Conservation (phyloP, 2,113 vertebrate species). For the Peromyscus leucopus region DNA sequence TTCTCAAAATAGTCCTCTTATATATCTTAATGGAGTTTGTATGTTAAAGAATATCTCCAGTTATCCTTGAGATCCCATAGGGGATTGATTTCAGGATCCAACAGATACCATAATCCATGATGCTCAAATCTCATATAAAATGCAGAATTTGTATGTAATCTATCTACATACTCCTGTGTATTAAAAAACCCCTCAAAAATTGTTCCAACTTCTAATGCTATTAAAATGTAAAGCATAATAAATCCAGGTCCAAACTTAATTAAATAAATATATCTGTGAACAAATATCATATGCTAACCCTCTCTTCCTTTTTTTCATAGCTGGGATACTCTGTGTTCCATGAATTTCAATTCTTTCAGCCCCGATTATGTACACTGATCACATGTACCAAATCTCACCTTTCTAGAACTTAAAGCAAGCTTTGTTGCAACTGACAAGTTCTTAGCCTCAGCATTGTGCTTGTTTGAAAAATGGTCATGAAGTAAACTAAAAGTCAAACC, state of each 20-base stretch:
- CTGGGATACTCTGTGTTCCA: not conserved
- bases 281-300: not conserved
- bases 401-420: not conserved
- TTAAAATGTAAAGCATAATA: not conserved
- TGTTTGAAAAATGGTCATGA: not conserved
- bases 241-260: constrained; percentile 13
- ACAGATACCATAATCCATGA: not conserved
- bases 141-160: not conserved
- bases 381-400: not conserved
- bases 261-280: not conserved
- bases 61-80: not conserved
- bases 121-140: not conserved
- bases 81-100: too few species aligned
- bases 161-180: not conserved
- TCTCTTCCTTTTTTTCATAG: not conserved
- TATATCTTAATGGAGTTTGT: not conserved
- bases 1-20: not conserved
- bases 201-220: not conserved
- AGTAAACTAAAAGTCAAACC: not conserved
- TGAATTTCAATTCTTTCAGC: not conserved
- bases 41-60: not conserved
- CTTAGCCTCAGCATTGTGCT: not conserved
- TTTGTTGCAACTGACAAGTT: not conserved
- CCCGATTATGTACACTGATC: not conserved
- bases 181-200: not conserved